phyloP scores from a whole-genome alignment of 53 echinoderm and acorn worm species.

The Arbacia lixula region DNA sequence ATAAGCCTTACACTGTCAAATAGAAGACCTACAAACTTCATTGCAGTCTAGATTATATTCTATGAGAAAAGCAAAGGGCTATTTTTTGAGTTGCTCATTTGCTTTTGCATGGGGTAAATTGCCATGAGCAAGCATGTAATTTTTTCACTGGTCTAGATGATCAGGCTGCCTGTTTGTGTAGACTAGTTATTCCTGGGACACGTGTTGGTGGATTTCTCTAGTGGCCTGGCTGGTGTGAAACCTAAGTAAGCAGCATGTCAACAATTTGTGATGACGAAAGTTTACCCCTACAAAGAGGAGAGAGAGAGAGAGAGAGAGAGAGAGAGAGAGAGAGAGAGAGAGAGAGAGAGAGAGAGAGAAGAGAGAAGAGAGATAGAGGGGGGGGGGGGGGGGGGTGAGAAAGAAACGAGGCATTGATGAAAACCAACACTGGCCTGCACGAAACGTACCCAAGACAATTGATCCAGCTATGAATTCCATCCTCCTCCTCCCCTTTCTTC shows the following conservation, averaged over 20 bases:
- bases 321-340: too few relatives aligned
- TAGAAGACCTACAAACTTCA: too few relatives aligned
- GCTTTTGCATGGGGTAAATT: neutral
- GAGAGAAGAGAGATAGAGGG: too few relatives aligned
- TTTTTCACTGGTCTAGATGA: too few relatives aligned
- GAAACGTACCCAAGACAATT: slow-evolving; percentile 37
- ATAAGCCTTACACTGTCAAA: too few relatives aligned
- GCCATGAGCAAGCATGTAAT: too few relatives aligned
- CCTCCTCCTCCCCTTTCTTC: neutral
- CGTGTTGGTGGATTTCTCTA: slow-evolving; percentile 42
- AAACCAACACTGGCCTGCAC: slow-evolving; percentile 7
- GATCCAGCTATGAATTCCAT: slow-evolving; percentile 36
- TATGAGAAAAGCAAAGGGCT: too few relatives aligned
- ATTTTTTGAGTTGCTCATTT: neutral
- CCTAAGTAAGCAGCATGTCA: slow-evolving; percentile 49
- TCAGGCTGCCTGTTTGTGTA: neutral
- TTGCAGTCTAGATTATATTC: too few relatives aligned
- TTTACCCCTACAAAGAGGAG: neutral
- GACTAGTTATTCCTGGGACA: slow-evolving; percentile 1
- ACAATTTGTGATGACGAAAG: slow-evolving; percentile 35
- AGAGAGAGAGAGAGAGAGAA: too few relatives aligned
- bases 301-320: neutral
- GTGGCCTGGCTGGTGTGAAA: slow-evolving; percentile 45
- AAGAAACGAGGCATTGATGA: neutral
- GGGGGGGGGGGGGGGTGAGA: too few relatives aligned